Percentiles rank a stretch among this genome's conserved stretches.
Evolutionary conservation across 2,113 vertebrate genomes (phyloP).

Genomic region (Chroicocephalus ridibundus): DNA sequence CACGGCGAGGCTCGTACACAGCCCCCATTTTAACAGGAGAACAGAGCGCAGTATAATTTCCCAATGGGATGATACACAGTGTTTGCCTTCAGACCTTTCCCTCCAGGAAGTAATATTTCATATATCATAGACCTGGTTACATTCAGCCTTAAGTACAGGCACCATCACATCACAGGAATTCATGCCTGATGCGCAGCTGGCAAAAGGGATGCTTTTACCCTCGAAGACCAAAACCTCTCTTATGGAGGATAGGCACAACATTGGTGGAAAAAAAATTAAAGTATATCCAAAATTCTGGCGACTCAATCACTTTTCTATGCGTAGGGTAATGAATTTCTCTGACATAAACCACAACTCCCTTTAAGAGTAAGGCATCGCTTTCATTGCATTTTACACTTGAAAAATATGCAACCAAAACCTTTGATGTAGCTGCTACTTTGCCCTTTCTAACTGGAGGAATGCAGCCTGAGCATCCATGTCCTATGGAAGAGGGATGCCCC

Average conservation of each 20-base stretch:
- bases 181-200: neutral
- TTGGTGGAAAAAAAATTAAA: neutral
- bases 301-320: neutral
- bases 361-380: neutral
- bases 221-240: slow-evolving; percentile 1
- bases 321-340: neutral
- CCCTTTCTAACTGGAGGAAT: neutral
- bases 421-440: neutral
- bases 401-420: neutral
- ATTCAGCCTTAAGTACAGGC: neutral
- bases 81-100: neutral
- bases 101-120: neutral
- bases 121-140: neutral
- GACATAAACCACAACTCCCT: neutral
- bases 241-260: neutral
- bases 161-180: neutral
- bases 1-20: neutral
- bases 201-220: neutral
- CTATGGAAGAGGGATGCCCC: neutral
- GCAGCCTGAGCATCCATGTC: neutral
- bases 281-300: neutral
- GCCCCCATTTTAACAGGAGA: neutral
- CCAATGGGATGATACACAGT: rapidly evolving
- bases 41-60: neutral
- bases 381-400: neutral